Conservation (phyloP, 2,797 vertebrate genomes). For the Chrosomus eos region DNA sequence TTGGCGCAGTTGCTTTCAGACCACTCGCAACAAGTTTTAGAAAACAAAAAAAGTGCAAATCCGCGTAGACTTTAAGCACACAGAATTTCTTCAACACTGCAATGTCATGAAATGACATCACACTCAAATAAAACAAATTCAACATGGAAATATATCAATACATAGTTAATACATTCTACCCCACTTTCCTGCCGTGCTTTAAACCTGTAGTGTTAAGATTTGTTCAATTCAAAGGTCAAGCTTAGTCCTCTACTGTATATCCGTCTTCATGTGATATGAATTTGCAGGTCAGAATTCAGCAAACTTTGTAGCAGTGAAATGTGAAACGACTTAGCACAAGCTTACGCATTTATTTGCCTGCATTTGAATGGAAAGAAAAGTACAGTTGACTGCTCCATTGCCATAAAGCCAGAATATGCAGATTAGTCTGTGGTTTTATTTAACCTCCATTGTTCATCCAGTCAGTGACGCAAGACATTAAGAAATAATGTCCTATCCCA, state of each 20-base stretch:
- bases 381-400: background rate
- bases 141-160: background rate
- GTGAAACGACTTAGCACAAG: background rate
- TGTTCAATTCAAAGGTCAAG: background rate
- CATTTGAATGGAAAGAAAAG: background rate
- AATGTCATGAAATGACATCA: background rate
- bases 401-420: background rate
- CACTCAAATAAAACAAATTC: background rate
- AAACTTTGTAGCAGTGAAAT: background rate
- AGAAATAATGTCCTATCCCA: too few species aligned
- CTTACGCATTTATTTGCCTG: background rate
- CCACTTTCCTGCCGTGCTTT: background rate
- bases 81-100: too few species aligned
- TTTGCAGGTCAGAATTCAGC: background rate
- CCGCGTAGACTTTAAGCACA: too few species aligned
- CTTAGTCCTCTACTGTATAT: background rate
- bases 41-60: background rate
- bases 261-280: background rate
- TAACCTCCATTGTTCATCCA: background rate
- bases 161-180: background rate
- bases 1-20: background rate
- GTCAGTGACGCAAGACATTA: background rate
- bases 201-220: background rate
- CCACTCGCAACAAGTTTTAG: background rate
- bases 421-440: background rate